Percentiles rank a stretch among this genome's conserved stretches.
These are phyloP conservation scores for Phalacrocorax aristotelis DNA, from an alignment of 2,113 vertebrate species.

Conservation along the genomic window DNA sequence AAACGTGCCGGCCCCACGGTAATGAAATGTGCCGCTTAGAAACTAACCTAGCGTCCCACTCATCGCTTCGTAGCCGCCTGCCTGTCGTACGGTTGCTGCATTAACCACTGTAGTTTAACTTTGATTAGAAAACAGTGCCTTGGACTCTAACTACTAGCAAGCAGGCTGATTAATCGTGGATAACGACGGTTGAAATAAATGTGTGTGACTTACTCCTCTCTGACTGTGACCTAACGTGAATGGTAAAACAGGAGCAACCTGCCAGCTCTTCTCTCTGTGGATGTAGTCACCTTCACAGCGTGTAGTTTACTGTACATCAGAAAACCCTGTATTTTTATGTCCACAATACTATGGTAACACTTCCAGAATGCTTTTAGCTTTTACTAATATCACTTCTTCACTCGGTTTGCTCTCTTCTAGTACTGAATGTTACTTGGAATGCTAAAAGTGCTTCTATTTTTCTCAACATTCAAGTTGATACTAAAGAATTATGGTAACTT, in stretches of 20 bases:
- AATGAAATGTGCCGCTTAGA: constrained; percentile 33
- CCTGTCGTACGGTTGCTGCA: not conserved
- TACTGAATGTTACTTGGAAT: not conserved
- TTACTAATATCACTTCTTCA: not conserved
- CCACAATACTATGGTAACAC: not conserved
- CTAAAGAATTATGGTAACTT: not conserved
- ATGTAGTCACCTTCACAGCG: not conserved
- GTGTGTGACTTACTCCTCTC: not conserved
- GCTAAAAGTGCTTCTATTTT: not conserved
- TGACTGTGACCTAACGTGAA: not conserved
- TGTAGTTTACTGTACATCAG: not conserved
- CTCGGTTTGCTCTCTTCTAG: not conserved
- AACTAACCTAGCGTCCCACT: constrained; percentile 71
- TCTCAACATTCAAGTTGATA: not conserved
- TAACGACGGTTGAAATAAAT: not conserved
- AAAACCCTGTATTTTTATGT: not conserved
- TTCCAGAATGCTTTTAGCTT: not conserved
- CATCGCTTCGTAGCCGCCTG: not conserved
- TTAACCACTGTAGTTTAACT: constrained; percentile 71
- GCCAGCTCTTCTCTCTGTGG: not conserved
- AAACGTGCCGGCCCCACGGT: not conserved
- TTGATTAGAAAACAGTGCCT: not conserved
- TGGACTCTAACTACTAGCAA: constrained; percentile 14
- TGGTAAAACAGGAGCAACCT: not conserved
- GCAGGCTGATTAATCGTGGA: not conserved